Conservation (phyloP, 2,888 invertebrate species). For the Ametastegia equiseti region DNA sequence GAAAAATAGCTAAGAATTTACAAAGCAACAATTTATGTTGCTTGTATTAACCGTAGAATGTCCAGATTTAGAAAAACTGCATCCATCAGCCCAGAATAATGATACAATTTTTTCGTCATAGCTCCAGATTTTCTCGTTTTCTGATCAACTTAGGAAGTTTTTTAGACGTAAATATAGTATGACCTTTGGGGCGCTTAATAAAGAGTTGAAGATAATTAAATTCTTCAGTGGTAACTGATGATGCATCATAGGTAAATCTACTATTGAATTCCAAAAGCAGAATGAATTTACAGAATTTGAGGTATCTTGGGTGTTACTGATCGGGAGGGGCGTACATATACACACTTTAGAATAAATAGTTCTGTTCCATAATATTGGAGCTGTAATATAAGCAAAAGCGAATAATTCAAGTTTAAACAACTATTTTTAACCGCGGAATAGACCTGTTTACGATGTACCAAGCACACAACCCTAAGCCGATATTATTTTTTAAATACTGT, state of each 20-base stretch:
- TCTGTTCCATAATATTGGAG: neutral
- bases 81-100: too few relatives aligned
- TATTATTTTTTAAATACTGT: constrained; percentile 10
- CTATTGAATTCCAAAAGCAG: neutral
- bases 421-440: constrained; percentile 33
- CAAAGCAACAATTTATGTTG: too few relatives aligned
- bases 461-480: neutral
- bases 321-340: neutral
- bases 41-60: too few relatives aligned
- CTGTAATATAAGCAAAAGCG: neutral
- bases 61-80: too few relatives aligned
- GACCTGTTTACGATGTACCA: constrained; percentile 24
- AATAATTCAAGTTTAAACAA: constrained; percentile 12
- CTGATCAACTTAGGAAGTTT: too few relatives aligned
- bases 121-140: too few relatives aligned
- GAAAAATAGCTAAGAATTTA: too few relatives aligned
- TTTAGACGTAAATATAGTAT: too few relatives aligned
- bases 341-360: neutral
- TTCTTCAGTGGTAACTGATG: neutral
- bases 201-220: neutral
- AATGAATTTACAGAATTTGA: neutral
- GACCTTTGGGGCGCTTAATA: too few relatives aligned
- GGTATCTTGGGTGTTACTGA: too few relatives aligned
- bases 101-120: too few relatives aligned
- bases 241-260: neutral